These are phyloP conservation scores for Phyllopteryx taeniolatus DNA, from an alignment of 2,113 vertebrate species.

Conservation along the genomic window DNA sequence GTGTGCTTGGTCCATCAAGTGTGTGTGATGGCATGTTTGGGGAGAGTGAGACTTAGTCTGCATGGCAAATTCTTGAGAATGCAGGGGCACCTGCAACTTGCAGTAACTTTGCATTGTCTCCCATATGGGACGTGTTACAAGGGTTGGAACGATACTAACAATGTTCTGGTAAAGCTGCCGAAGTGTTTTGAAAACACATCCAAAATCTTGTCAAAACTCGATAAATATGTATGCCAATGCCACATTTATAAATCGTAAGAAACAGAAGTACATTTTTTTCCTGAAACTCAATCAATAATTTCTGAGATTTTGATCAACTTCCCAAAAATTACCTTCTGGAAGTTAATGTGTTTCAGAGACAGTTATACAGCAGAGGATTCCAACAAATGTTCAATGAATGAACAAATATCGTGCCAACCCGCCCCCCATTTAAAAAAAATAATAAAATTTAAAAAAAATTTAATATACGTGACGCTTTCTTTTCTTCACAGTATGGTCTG, in stretches of 20 bases:
- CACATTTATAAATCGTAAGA: neutral
- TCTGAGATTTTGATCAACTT: neutral
- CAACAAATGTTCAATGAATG: neutral
- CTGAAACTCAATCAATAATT: too few relatives aligned
- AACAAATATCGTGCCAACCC: conserved; percentile 58
- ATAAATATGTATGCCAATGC: neutral
- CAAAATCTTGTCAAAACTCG: neutral
- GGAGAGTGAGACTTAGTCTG: conserved; percentile 25
- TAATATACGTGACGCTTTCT: conserved; percentile 8
- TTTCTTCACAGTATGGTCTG: conserved; percentile 20
- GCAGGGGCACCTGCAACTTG: conserved; percentile 40
- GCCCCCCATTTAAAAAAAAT: neutral
- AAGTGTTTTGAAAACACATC: neutral
- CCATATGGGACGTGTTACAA: conserved; percentile 18
- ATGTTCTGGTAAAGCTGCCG: neutral
- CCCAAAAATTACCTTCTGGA: neutral
- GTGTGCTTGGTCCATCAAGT: neutral
- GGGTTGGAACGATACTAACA: conserved; percentile 63
- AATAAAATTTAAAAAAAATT: neutral
- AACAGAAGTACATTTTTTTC: too few relatives aligned
- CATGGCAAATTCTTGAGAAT: conserved; percentile 43
- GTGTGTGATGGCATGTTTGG: conserved; percentile 20
- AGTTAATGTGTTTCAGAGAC: neutral
- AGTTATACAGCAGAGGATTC: neutral
- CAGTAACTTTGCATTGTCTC: conserved; percentile 50